Evolutionary conservation across 64 coral and sea anemone species (phyloP).

Genomic region (Montipora cactus): DNA sequence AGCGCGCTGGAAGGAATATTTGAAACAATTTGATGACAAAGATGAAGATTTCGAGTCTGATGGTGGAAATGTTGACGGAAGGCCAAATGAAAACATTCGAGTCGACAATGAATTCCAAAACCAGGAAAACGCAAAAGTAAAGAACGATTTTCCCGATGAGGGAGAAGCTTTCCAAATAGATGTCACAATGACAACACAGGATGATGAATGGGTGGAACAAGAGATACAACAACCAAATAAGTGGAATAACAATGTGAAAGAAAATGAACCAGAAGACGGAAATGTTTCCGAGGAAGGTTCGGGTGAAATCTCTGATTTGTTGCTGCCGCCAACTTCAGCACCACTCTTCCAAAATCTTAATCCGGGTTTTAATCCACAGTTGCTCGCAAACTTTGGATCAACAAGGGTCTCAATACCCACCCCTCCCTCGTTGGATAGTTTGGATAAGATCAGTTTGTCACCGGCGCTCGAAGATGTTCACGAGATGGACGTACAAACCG

Average conservation of each 20-base stretch:
- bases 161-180: not conserved
- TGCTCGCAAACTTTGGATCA: not conserved
- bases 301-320: conserved; percentile 37
- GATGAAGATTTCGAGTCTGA: conserved; percentile 68
- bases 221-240: not conserved
- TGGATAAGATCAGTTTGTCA: conserved; percentile 64
- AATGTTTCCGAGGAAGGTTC: not conserved
- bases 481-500: conserved; percentile 17
- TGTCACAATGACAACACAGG: not conserved
- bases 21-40: conserved; percentile 60
- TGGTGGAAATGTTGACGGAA: not conserved
- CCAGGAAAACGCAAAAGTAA: not conserved
- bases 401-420: conserved; percentile 43
- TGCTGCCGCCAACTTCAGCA: conserved; percentile 64
- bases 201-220: not conserved
- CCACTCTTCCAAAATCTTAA: not conserved
- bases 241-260: not conserved
- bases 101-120: conserved; percentile 16
- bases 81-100: not conserved
- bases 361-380: not conserved
- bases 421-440: conserved; percentile 76
- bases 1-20: conserved; percentile 55
- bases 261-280: not conserved
- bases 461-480: not conserved
- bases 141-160: conserved; percentile 2